Conservation (phyloP, 1,140 invertebrate genomes). For the Drosophila sproati region DNA sequence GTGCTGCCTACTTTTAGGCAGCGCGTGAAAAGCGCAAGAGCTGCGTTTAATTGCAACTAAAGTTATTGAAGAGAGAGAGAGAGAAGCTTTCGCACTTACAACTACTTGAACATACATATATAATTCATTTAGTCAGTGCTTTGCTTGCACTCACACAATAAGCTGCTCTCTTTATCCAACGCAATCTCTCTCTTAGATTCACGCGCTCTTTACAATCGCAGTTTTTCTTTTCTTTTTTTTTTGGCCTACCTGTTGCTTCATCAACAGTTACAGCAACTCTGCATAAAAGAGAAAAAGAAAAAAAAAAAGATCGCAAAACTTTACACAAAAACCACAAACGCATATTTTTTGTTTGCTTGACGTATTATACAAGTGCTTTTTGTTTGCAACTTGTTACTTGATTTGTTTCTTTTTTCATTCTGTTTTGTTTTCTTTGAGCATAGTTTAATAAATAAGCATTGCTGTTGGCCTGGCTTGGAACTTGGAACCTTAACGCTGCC, state of each 20-base stretch:
- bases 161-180: constrained; percentile 1
- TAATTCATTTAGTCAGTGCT: too few relatives aligned
- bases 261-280: constrained; percentile 27
- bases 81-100: neutral
- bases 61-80: constrained; percentile 9
- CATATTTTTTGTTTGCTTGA: constrained; percentile 42
- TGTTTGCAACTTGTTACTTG: constrained; percentile 11
- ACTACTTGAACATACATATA: neutral
- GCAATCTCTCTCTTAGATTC: constrained; percentile 8
- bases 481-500: constrained; percentile 45
- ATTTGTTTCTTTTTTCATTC: constrained; percentile 11
- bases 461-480: constrained; percentile 44
- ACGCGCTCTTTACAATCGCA: constrained; percentile 16
- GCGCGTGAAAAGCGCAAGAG: neutral
- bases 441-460: constrained; percentile 43
- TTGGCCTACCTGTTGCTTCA: constrained; percentile 66
- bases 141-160: neutral
- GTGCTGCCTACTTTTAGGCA: constrained; percentile 69
- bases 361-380: constrained; percentile 42
- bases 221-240: constrained; percentile 28
- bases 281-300: constrained; percentile 9
- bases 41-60: constrained; percentile 4
- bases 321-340: constrained; percentile 35
- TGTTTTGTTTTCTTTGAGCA: constrained; percentile 14
- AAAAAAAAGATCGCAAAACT: constrained; percentile 41